phyloP scores from a whole-genome alignment of 2,888 invertebrate genomes.

The Cactoblastis cactorum region DNA sequence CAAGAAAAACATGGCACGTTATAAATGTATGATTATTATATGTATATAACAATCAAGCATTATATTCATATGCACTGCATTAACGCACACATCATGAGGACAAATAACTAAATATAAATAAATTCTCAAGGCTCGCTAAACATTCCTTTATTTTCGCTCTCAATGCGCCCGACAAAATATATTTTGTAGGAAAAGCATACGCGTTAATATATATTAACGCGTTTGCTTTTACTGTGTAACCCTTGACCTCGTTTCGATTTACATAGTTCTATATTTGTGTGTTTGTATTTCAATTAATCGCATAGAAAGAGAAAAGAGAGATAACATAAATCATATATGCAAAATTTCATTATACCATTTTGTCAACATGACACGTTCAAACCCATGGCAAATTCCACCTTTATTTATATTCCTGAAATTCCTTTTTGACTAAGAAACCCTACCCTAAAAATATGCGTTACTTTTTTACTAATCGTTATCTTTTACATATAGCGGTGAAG shows the following conservation, averaged over 20 bases:
- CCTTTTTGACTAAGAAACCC: no score
- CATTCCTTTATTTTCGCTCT: conserved; percentile 2
- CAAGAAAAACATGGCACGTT: no score
- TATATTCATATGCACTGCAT: not conserved
- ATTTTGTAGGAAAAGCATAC: conserved; percentile 4
- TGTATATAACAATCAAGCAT: not conserved
- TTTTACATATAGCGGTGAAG: no score
- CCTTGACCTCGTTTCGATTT: not conserved
- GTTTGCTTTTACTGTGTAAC: conserved; percentile 6
- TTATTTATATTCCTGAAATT: no score
- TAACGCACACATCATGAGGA: not conserved
- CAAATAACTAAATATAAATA: not conserved
- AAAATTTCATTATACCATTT: no score
- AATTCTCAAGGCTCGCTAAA: not conserved
- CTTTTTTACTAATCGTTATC: no score
- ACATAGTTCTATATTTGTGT: not conserved
- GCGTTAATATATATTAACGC: conserved; percentile 5
- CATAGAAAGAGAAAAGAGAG: no score
- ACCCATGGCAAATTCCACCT: no score
- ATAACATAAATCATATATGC: no score
- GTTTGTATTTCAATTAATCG: not conserved
- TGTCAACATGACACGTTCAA: no score
- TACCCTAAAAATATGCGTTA: no score
- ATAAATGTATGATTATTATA: not conserved
- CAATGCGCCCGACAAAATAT: not conserved